phyloP scores from a whole-genome alignment of 2,797 vertebrate genomes.

The Megalops cyprinoides region DNA sequence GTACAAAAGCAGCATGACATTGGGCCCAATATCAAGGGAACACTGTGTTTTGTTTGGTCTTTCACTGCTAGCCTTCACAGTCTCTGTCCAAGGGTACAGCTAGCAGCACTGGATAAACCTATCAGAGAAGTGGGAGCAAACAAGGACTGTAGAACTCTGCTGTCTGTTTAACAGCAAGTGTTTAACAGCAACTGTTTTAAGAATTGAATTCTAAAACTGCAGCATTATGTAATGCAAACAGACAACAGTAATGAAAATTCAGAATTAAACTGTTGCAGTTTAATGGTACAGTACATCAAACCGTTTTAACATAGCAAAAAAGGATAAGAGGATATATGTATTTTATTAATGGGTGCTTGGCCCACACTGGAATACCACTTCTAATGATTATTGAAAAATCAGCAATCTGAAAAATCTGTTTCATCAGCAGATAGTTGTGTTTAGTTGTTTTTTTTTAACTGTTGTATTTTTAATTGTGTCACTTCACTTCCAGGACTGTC shows the following conservation, averaged over 20 bases:
- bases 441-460: not conserved
- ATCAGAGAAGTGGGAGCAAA: not conserved
- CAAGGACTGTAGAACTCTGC: not conserved
- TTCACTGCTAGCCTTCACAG: not conserved
- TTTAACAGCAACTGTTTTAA: no score
- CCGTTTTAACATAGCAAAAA: not conserved
- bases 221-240: not conserved
- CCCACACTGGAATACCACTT: no score
- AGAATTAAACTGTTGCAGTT: not conserved
- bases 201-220: no score
- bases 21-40: conserved; percentile 10
- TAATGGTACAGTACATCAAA: not conserved
- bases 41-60: not conserved
- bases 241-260: no score
- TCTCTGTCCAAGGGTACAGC: not conserved
- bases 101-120: not conserved
- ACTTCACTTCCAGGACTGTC: conserved; percentile 65
- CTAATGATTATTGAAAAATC: no score
- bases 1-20: conserved; percentile 61
- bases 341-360: no score
- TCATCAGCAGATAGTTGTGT: not conserved
- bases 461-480: not conserved
- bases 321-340: not conserved
- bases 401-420: no score
- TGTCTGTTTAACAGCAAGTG: not conserved